phyloP scores from a whole-genome alignment of 1,140 invertebrate genomes.

The Magallana ariakensis region DNA sequence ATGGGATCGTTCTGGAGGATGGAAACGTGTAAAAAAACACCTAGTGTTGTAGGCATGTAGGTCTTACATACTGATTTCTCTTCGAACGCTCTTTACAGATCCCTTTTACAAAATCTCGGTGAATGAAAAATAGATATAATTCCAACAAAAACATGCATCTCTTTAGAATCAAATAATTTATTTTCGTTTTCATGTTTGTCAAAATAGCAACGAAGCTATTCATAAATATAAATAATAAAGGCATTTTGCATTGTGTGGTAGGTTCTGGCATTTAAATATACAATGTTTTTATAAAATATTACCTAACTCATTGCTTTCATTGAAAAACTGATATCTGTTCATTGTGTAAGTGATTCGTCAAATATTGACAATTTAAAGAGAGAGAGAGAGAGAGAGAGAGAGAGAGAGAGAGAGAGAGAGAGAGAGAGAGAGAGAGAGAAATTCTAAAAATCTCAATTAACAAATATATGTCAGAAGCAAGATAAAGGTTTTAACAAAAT shows the following conservation, averaged over 20 bases:
- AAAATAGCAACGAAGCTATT: constrained; percentile 21
- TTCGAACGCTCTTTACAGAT: not conserved
- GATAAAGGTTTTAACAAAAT: no score
- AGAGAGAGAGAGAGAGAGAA: no score
- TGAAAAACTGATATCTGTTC: no score
- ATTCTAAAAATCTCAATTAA: no score
- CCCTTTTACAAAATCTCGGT: not conserved
- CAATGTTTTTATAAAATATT: no score
- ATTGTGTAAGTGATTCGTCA: no score
- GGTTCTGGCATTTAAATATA: no score
- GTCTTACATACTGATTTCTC: not conserved
- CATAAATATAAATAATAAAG: constrained; percentile 5
- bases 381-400: no score
- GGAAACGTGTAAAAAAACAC: not conserved
- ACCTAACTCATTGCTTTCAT: no score
- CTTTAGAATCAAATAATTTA: constrained; percentile 31
- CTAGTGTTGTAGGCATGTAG: not conserved
- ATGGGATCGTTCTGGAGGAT: not conserved
- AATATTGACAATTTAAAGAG: no score
- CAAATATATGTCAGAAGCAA: no score
- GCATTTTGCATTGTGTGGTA: not conserved
- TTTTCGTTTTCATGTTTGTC: constrained; percentile 9
- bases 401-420: no score
- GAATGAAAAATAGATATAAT: not conserved
- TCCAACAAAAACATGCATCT: not conserved